phyloP scores from a whole-genome alignment of 2,113 vertebrate species.

The Tautogolabrus adspersus region DNA sequence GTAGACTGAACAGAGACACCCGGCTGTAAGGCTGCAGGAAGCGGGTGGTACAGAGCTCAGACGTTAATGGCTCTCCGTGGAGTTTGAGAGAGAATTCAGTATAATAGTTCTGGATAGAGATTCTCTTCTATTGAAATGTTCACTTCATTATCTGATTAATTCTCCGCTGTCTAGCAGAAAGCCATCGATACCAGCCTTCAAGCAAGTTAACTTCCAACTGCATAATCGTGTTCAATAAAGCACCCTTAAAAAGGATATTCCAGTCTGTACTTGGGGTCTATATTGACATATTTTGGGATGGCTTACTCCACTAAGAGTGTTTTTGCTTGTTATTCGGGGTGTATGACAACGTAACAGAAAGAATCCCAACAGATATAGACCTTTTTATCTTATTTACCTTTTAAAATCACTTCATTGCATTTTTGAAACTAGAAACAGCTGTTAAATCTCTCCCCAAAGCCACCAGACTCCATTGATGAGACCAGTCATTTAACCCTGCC shows the following conservation, averaged over 20 bases:
- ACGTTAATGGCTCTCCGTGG: constrained; percentile 23
- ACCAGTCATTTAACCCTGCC: too few species aligned
- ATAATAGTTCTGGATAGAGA: not conserved
- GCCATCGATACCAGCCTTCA: not conserved
- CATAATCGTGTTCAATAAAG: not conserved
- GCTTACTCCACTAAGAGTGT: not conserved
- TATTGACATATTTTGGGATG: not conserved
- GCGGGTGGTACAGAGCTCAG: not conserved
- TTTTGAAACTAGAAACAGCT: too few species aligned
- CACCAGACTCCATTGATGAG: too few species aligned
- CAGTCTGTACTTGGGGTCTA: not conserved
- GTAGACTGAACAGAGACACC: constrained; percentile 15
- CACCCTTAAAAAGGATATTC: not conserved
- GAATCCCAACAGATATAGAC: too few species aligned
- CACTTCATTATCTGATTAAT: constrained; percentile 22
- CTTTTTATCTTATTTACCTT: too few species aligned
- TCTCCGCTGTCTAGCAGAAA: not conserved
- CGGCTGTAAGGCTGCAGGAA: constrained; percentile 3
- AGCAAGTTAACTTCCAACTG: not conserved
- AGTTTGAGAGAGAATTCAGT: constrained; percentile 18
- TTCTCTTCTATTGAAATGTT: constrained; percentile 17
- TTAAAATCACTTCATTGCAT: too few species aligned
- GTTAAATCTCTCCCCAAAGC: too few species aligned
- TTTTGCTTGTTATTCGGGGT: not conserved
- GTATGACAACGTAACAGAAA: not conserved